Evolutionary conservation across 2,797 vertebrate species (phyloP).

Genomic region (Dendrocincla tyrannina): DNA sequence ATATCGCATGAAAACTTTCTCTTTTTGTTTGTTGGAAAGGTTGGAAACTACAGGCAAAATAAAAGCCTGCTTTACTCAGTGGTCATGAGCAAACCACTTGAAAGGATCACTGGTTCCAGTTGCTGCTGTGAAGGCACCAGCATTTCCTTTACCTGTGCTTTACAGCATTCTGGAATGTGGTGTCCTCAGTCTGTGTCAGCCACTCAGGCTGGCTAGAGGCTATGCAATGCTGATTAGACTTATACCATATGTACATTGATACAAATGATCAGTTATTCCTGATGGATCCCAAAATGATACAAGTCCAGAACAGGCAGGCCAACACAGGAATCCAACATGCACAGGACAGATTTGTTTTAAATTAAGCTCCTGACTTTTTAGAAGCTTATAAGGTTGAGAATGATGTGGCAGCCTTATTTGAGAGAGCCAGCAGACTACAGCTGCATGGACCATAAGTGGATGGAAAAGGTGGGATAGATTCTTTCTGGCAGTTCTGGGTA

Average conservation of each 20-base stretch:
- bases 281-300: background rate
- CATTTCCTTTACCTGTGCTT: background rate
- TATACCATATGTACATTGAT: background rate
- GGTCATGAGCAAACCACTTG: background rate
- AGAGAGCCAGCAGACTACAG: background rate
- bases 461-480: background rate
- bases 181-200: background rate
- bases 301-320: background rate
- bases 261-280: background rate
- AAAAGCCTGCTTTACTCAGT: background rate
- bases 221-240: background rate
- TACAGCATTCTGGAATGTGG: rapidly evolving
- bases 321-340: background rate
- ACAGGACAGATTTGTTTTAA: background rate
- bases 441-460: background rate
- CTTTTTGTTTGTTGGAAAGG: background rate
- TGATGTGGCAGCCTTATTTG: background rate
- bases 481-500: background rate
- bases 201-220: background rate
- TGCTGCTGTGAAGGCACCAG: background rate
- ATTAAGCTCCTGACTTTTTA: background rate
- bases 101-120: background rate
- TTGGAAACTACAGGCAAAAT: background rate
- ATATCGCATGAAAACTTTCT: background rate
- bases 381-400: background rate